Base-by-base conservation (phyloP, 2,888 invertebrate species). In the Heterodera filipjevi region DNA sequence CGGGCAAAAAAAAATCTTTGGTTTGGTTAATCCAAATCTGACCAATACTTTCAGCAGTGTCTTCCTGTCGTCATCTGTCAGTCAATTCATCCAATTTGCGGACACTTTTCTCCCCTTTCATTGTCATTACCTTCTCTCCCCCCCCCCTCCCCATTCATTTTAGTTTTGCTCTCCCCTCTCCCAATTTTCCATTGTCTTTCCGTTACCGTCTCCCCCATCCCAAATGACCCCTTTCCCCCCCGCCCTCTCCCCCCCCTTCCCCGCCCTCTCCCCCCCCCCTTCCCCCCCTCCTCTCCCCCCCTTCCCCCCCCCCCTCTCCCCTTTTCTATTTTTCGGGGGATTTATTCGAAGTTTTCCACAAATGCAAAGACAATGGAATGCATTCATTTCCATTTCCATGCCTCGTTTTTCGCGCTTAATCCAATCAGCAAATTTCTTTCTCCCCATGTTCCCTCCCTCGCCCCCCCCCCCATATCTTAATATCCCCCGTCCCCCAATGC, bases 331-430 rank as follows among this genome's bases (percentile, higher is more conserved):
- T 59, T 59, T 59, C 27, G 59, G 59, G 27, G 59, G 59, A 59
- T 27, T 59, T 53, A 53, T 59, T 59, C 59, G 59, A 22, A 27
- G 59, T 27, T 59, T 59, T 59, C n/a, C 59, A n/a, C 27, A 59
- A 53, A 27, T 59, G n/a, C 59, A 59, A 59, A 59, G 59, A 59
- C 59, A 59, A 59, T 59, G 59, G n/a, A 27, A 59, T 59, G n/a
- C n/a, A 59, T 59, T 59, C 59, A 59, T 59, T 59, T 59, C 27
- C 53, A 53, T 53, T 19, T 19, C 53, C 19, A 22, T 32, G 19
- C 66, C 16, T 33, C 66, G 32, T 12, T 10, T 68, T 68, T 68
- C 68, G 68, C 68, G 33, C 59, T 59, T 59, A 59, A 59, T 59
- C 59, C 59, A 59, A 59, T 59, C 59, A 59, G 59, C 59, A 59